Conservation (phyloP, 2,888 invertebrate species). For the Uloborus plumipes region DNA sequence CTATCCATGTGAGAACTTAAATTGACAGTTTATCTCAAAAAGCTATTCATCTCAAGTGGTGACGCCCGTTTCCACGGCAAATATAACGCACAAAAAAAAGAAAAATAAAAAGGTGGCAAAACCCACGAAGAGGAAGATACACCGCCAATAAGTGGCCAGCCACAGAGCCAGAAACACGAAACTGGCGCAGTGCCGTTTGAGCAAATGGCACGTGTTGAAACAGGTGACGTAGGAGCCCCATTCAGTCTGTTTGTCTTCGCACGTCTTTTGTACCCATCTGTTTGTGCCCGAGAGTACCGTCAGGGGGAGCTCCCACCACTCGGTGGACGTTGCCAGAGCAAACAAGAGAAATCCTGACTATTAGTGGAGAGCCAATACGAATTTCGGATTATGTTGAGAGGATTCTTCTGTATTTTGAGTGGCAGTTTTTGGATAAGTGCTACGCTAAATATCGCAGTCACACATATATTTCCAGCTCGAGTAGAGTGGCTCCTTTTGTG, state of each 20-base stretch:
- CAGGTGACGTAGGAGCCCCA: conserved; percentile 51
- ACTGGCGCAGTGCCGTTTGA: conserved; percentile 29
- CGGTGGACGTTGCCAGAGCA: conserved; percentile 41
- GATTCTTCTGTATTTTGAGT: conserved; percentile 58
- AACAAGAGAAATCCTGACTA: conserved; percentile 49
- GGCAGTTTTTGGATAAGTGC: conserved; percentile 47
- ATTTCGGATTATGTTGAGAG: conserved; percentile 55
- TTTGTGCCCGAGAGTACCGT: conserved; percentile 20
- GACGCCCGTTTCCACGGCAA: too few relatives aligned
- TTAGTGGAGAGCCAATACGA: conserved; percentile 51
- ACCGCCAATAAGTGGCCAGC: conserved; percentile 42
- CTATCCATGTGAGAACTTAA: conserved; percentile 10
- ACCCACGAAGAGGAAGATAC: conserved; percentile 42
- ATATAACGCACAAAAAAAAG: conserved; percentile 6
- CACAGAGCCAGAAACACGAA: conserved; percentile 57
- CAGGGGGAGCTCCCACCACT: conserved; percentile 23
- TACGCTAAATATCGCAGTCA: conserved; percentile 23
- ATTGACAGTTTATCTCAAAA: conserved; percentile 7
- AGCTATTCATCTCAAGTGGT: neutral
- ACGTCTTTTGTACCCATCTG: conserved; percentile 51
- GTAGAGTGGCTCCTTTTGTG: conserved; percentile 13
- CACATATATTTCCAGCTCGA: conserved; percentile 22
- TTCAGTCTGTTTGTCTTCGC: conserved; percentile 56
- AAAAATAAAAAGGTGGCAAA: conserved; percentile 15
- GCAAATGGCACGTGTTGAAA: conserved; percentile 56